phyloP scores from a whole-genome alignment of 37 sponge, comb jelly and placozoan species.

The Cladorhizidae sp. region DNA sequence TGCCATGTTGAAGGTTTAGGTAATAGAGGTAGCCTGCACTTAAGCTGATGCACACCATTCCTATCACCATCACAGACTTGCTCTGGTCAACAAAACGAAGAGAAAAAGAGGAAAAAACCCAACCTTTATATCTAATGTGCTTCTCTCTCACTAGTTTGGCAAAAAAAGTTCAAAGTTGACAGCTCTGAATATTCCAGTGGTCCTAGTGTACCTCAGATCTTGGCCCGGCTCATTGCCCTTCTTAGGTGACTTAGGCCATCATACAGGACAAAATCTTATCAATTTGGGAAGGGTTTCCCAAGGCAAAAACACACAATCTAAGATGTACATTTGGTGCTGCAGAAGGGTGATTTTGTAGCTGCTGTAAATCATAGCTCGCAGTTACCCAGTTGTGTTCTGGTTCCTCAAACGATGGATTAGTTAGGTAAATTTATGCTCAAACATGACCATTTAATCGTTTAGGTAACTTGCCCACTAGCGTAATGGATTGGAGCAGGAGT shows the following conservation, averaged over 20 bases:
- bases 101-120: not conserved
- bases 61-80: conserved; percentile 62
- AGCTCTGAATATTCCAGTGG: conserved; percentile 62
- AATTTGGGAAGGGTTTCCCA: not conserved
- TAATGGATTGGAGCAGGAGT: too few species aligned
- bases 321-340: not conserved
- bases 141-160: conserved; percentile 56
- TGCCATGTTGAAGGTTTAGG: conserved; percentile 49
- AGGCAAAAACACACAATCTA: too few species aligned
- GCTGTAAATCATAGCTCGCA: too few species aligned
- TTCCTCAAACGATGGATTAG: too few species aligned
- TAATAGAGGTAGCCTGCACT: conserved; percentile 40
- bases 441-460: too few species aligned
- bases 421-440: too few species aligned
- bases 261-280: conserved; percentile 14
- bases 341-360: too few species aligned
- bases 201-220: conserved; percentile 37
- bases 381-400: too few species aligned
- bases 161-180: conserved; percentile 79
- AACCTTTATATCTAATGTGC: not conserved
- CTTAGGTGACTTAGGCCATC: too few species aligned
- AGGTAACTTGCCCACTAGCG: too few species aligned
- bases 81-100: conserved; percentile 30
- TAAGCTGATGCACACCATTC: conserved; percentile 60
- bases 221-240: conserved; percentile 4